Evolutionary conservation across 2,797 vertebrate genomes (phyloP).

Genomic region (Liasis olivaceus): DNA sequence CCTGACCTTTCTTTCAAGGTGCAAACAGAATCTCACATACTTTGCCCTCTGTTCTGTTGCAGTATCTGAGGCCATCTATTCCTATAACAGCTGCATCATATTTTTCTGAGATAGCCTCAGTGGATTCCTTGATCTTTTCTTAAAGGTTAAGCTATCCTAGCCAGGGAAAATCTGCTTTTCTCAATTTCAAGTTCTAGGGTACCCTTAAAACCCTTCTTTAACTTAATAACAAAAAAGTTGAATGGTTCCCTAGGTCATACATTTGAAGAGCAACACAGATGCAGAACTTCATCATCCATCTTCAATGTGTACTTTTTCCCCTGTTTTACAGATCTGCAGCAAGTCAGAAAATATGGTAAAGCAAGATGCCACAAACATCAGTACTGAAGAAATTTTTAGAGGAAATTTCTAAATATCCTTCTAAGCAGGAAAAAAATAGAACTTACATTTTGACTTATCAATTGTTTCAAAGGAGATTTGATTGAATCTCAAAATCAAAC

Average conservation of each 20-base stretch:
- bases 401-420: background rate
- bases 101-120: slow-evolving; percentile 20
- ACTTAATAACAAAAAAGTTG: too few species aligned
- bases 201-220: background rate
- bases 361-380: background rate
- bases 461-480: background rate
- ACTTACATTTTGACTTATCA: background rate
- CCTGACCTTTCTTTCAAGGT: slow-evolving; percentile 38
- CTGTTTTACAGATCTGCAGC: background rate
- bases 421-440: background rate
- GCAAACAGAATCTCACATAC: slow-evolving; percentile 17
- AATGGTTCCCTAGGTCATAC: background rate
- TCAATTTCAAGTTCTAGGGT: slow-evolving; percentile 19
- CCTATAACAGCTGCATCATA: slow-evolving; percentile 23
- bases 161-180: slow-evolving; percentile 2
- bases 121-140: slow-evolving; percentile 14
- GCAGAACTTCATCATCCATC: background rate
- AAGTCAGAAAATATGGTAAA: background rate
- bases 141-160: slow-evolving; percentile 24
- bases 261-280: background rate
- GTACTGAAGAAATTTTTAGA: background rate
- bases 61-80: background rate
- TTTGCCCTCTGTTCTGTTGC: background rate
- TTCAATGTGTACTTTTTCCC: background rate
- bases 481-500: background rate